Evolutionary conservation across 2,888 invertebrate species (phyloP).

Genomic region (Ceratothoa steindachneri): DNA sequence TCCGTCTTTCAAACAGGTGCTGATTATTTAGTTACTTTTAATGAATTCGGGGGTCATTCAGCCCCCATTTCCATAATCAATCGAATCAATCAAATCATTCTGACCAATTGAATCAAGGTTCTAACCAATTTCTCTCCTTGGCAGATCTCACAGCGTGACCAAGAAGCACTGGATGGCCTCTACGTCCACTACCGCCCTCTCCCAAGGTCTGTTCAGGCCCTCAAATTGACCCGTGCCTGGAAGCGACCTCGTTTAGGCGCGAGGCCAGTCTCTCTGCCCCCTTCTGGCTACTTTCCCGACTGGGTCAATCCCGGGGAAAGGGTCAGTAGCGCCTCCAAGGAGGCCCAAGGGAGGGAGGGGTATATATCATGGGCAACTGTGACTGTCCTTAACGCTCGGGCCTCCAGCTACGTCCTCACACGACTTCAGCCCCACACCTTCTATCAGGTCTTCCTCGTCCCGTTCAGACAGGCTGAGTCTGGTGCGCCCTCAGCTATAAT

Average conservation of each 20-base stretch:
- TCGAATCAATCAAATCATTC: too few species aligned
- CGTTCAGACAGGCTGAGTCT: conserved; percentile 80
- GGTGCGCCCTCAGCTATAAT: conserved; percentile 90
- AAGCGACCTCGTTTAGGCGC: not conserved
- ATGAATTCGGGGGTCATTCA: too few species aligned
- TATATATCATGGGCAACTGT: conserved; percentile 57
- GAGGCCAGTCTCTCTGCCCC: not conserved
- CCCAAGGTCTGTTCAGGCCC: conserved; percentile 20
- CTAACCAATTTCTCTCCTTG: not conserved
- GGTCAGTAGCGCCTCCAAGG: not conserved
- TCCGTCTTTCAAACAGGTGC: too few species aligned
- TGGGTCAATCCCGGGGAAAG: not conserved
- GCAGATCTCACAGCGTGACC: conserved; percentile 33
- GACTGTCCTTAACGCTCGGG: conserved; percentile 67
- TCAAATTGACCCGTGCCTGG: not conserved
- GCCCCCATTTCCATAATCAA: too few species aligned
- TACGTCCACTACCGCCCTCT: conserved; percentile 39
- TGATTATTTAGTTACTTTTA: too few species aligned
- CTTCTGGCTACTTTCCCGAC: not conserved
- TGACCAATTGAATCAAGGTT: too few species aligned
- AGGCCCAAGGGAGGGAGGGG: too few species aligned
- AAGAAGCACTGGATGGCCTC: conserved; percentile 30
- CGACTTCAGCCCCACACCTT: conserved; percentile 78
- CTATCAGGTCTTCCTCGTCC: conserved; percentile 88
- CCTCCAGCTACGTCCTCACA: conserved; percentile 69